These are phyloP conservation scores for Euzetes globulus DNA, from an alignment of 2,888 invertebrate species.

Conservation along the genomic window DNA sequence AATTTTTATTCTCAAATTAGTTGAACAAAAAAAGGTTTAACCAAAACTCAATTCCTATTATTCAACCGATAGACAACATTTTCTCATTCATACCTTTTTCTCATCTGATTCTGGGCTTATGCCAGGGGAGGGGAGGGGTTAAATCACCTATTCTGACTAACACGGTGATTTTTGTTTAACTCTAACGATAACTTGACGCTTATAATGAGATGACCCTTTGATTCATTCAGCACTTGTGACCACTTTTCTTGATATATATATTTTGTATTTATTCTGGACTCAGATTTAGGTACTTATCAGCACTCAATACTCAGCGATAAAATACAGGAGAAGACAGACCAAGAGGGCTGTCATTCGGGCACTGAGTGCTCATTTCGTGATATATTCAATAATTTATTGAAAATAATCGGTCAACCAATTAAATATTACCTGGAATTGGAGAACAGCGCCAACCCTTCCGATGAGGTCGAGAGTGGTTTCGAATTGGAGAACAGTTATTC, in stretches of 20 bases:
- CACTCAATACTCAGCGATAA: conserved; percentile 70
- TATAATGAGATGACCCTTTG: conserved; percentile 9
- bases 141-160: no score
- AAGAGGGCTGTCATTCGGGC: conserved; percentile 44
- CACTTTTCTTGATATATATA: no score
- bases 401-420: conserved; percentile 68
- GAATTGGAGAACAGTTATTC: conserved; percentile 46
- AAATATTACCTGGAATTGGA: background rate
- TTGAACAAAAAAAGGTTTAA: no score
- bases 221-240: no score
- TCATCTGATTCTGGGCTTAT: no score
- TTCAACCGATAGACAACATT: no score
- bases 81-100: no score
- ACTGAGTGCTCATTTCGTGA: conserved; percentile 63
- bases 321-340: conserved; percentile 62
- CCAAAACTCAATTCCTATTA: no score
- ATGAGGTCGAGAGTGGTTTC: background rate
- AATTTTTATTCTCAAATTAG: background rate
- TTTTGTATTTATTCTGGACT: conserved; percentile 15
- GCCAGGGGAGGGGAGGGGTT: no score
- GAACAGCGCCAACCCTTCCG: background rate
- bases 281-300: conserved; percentile 48
- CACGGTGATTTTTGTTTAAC: no score
- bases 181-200: no score
- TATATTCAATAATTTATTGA: conserved; percentile 70